These are phyloP conservation scores for Plutomurus gul DNA, from an alignment of 1,140 invertebrate genomes.

Conservation along the genomic window DNA sequence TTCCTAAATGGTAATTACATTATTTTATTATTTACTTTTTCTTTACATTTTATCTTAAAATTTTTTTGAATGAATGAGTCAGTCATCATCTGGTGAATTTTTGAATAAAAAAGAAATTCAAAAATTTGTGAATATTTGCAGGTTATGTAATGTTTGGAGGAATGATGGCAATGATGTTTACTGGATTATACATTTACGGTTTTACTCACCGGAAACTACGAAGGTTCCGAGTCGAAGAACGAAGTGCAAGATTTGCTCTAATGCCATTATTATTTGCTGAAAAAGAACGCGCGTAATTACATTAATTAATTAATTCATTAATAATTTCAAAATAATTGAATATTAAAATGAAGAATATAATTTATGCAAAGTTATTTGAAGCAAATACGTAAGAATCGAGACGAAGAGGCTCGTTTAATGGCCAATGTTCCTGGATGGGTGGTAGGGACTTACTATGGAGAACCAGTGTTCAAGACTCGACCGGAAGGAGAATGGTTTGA, in stretches of 20 bases:
- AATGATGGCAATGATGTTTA: slow-evolving; percentile 66
- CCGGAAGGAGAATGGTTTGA: slow-evolving; percentile 64
- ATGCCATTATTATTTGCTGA: slow-evolving; percentile 78
- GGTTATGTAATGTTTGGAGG: slow-evolving; percentile 65
- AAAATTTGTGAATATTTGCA: slow-evolving; percentile 55
- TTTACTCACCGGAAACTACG: slow-evolving; percentile 62
- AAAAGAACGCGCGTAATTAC: slow-evolving; percentile 72
- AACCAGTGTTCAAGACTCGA: slow-evolving; percentile 72
- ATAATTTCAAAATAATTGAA: background rate
- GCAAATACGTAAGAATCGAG: slow-evolving; percentile 76
- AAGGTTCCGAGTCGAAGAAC: slow-evolving; percentile 70
- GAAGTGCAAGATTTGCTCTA: slow-evolving; percentile 73
- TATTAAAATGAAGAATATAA: background rate
- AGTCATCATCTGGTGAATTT: background rate
- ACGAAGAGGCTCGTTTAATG: slow-evolving; percentile 85
- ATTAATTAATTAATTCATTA: slow-evolving; percentile 24
- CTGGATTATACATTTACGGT: slow-evolving; percentile 65
- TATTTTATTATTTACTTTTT: background rate
- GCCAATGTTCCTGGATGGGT: slow-evolving; percentile 84
- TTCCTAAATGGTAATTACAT: slow-evolving; percentile 67
- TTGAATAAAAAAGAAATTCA: background rate
- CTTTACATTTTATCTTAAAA: background rate
- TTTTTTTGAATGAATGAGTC: background rate
- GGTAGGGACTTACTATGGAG: slow-evolving; percentile 82
- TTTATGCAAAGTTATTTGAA: slow-evolving; percentile 67